Evolutionary conservation across 1,140 invertebrate genomes (phyloP).

Genomic region (Aphidius gifuensis): DNA sequence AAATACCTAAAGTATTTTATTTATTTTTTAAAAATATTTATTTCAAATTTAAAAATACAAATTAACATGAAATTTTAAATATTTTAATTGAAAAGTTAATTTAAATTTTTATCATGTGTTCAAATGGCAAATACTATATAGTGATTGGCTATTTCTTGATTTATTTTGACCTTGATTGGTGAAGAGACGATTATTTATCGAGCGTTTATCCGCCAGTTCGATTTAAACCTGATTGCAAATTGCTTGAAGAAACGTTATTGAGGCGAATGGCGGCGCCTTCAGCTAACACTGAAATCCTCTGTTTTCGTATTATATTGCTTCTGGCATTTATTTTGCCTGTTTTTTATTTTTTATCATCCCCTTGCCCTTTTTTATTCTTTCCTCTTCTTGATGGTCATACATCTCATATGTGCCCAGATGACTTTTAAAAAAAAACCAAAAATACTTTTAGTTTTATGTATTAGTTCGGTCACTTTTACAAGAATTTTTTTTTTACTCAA

Average conservation of each 20-base stretch:
- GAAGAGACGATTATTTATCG: slow-evolving; percentile 26
- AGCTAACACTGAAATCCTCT: neutral
- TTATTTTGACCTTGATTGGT: slow-evolving; percentile 3
- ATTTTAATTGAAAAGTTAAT: no score
- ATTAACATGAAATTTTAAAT: no score
- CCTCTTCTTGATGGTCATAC: neutral
- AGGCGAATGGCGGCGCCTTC: slow-evolving; percentile 17
- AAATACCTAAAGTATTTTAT: no score
- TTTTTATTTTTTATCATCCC: neutral
- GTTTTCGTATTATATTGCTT: slow-evolving; percentile 13
- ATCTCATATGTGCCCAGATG: neutral
- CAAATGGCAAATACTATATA: no score
- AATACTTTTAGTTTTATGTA: no score
- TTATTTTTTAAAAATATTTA: no score
- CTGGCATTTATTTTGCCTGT: slow-evolving; percentile 21
- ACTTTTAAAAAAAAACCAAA: slow-evolving; percentile 5
- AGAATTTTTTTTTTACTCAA: no score
- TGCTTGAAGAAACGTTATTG: slow-evolving; percentile 17
- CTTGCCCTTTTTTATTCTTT: slow-evolving; percentile 1
- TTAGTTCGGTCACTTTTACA: no score
- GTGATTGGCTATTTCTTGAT: no score
- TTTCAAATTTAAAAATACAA: no score
- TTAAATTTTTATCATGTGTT: no score
- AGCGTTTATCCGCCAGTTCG: slow-evolving; percentile 25
- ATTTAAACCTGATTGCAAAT: slow-evolving; percentile 29